Base-by-base conservation (phyloP, 2,888 invertebrate species). In the Agrotis ipsilon region DNA sequence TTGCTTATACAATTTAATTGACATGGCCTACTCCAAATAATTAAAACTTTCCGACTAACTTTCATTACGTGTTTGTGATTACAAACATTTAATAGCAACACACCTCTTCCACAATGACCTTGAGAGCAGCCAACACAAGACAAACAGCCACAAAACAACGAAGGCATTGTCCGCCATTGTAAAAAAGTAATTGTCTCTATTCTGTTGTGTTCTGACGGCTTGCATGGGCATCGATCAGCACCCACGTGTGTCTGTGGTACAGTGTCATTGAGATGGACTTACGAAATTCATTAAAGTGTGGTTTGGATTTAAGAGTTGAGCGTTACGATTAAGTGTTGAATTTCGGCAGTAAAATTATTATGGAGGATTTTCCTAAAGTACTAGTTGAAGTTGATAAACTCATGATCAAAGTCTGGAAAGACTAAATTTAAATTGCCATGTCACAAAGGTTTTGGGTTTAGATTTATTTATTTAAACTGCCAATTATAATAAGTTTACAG, bases 231-330 rank as follows among this genome's bases (percentile, higher is more conserved):
- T 87, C 86, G 83, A 88, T 88, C 87, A 87, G 67, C 70, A 65
- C 82, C 49, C 86, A 86, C 77, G 83, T 59, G 27, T 9, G 59
- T 55, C 32, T 48, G 59, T 51, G 43, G 43, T 57, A 77, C 62
- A 58, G 61, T 82, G 83, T 73, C 84, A 85, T 84, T 87, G 75
- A 73, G 72, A 57, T 73, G 75, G 75, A 80, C 85, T 84, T 85
- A 83, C 75, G 77, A 79, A 63, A 78, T 54, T 78, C 18, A 60
- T 65, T 46, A 27, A 51, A n/a, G 55, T 60, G 5, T 62, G 69
- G 74, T 21, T 1, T 48, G 18, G 43, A 21, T 27, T 0, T 0
- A 57, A 66, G 43, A 19, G 0, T 1, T 4, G 0, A 32, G 32
- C 32, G 32, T n/a, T n/a, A n/a, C n/a, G n/a, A n/a, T n/a, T n/a